These are phyloP conservation scores for Tetrax tetrax DNA, from an alignment of 2,113 vertebrate species.

Conservation along the genomic window DNA sequence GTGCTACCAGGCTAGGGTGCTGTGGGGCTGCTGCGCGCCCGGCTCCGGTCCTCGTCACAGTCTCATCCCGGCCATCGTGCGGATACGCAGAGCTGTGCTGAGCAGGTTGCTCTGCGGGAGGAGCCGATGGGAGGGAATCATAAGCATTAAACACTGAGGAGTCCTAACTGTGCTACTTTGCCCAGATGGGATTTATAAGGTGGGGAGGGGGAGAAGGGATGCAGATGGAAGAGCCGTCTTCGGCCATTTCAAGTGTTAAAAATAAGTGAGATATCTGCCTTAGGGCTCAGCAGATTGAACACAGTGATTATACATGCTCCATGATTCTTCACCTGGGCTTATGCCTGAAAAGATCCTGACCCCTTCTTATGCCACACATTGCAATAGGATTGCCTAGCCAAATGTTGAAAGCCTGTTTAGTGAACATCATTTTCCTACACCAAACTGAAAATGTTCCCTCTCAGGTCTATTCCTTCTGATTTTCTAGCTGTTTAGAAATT, in stretches of 20 bases:
- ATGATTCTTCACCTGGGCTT: conserved; percentile 44
- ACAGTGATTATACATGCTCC: conserved; percentile 6
- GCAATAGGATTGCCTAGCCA: conserved; percentile 16
- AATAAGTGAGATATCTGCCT: conserved; percentile 60
- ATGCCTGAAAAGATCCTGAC: conserved; percentile 6
- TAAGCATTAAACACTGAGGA: neutral
- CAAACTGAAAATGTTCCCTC: neutral
- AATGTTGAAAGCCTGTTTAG: conserved; percentile 12
- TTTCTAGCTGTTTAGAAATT: neutral
- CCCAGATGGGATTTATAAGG: conserved; percentile 45
- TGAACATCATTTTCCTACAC: neutral
- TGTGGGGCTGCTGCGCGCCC: rapidly evolving
- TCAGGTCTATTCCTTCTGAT: neutral
- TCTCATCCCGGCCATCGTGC: rapidly evolving
- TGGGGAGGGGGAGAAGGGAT: conserved; percentile 33
- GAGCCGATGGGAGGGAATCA: neutral
- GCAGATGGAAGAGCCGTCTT: conserved; percentile 64
- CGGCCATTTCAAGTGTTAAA: conserved; percentile 49
- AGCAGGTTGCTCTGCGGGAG: neutral
- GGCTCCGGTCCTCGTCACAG: rapidly evolving
- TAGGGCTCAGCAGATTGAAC: conserved; percentile 62
- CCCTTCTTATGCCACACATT: conserved; percentile 11
- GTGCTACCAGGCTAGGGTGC: neutral
- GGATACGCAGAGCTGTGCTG: neutral
- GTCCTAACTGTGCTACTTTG: conserved; percentile 25